phyloP scores from a whole-genome alignment of 2,888 invertebrate species.

The Sarcophaga variegata region DNA sequence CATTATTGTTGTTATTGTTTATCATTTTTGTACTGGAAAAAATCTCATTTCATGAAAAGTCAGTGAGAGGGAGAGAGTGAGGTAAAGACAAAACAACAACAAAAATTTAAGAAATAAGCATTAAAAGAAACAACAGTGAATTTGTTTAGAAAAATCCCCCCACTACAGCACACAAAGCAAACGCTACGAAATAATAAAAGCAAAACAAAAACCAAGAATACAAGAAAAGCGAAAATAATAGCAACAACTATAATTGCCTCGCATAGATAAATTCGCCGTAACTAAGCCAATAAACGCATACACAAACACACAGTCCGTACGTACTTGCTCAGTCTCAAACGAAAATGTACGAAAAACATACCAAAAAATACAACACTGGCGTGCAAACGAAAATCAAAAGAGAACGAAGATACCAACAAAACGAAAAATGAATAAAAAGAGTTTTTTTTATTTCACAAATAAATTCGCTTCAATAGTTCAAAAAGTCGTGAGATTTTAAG shows the following conservation, averaged over 20 bases:
- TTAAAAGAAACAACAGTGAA: conserved; percentile 28
- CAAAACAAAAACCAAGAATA: conserved; percentile 42
- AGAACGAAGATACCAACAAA: conserved; percentile 51
- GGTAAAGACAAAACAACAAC: not conserved
- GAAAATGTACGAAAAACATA: conserved; percentile 6
- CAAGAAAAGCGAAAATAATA: not conserved
- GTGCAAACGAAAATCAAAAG: conserved; percentile 27
- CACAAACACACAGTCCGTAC: conserved; percentile 15
- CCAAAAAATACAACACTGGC: conserved; percentile 45
- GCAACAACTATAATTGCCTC: not conserved
- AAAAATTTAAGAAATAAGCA: not conserved
- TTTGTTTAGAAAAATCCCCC: conserved; percentile 11
- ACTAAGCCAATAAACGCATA: conserved; percentile 26
- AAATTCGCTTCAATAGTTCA: conserved; percentile 69
- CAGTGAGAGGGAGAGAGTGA: not conserved
- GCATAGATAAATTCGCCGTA: conserved; percentile 62
- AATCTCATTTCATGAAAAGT: not conserved
- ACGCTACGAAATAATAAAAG: conserved; percentile 57
- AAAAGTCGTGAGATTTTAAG: conserved; percentile 50
- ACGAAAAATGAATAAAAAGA: conserved; percentile 43
- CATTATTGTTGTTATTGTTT: conserved; percentile 15
- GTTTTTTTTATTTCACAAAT: conserved; percentile 62
- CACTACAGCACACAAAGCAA: not conserved
- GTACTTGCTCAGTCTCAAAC: conserved; percentile 19
- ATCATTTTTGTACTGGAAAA: conserved; percentile 11